Evolutionary conservation across 2,888 invertebrate genomes (phyloP), one percentile per base, ranked within the genome.

Genomic region (Zygaena filipendulae): DNA sequence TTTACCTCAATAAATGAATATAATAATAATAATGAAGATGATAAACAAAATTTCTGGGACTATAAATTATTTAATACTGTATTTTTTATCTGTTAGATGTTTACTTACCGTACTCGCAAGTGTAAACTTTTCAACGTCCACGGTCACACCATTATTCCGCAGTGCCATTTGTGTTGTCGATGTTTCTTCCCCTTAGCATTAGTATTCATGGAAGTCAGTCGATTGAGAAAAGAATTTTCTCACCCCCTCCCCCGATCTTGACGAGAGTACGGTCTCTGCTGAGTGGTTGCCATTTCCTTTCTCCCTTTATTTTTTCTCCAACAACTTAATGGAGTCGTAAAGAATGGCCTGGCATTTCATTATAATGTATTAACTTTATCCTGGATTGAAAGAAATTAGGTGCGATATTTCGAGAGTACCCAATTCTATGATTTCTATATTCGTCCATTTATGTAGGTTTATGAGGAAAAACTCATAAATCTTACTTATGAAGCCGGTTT

Each of bases 181-280:
- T 58, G 54, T 59, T 62, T 56, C 53, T 51, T n/a, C 56, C 61
- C 58, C 59, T 39, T 41, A 40, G 51, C 68, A 75, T 75, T 75
- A 77, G 75, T 72, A 77, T 77, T 74, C 77, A 77, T 72, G 63
- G 64, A 67, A 72, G 64, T 68, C 68, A 68, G 59, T 67, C 74
- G 69, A 72, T 75, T 61, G 72, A 66, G 70, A 67, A 72, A 70
- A 71, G 68, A 69, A 71, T 70, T 69, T 63, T 66, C 63, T 54
- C n/a, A n/a, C 62, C 57, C 62, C 58, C 60, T 57, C 50, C 59
- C 52, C 63, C 62, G 54, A 61, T 64, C 62, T 61, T 64, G 66
- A 66, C 62, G 62, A 57, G 59, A 59, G 63, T 61, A 46, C 44
- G 51, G 49, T 45, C 61, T 50, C 38, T 46, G 51, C 56, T 61